Conservation (phyloP, 2,113 vertebrate genomes). For the Pantherophis guttatus region DNA sequence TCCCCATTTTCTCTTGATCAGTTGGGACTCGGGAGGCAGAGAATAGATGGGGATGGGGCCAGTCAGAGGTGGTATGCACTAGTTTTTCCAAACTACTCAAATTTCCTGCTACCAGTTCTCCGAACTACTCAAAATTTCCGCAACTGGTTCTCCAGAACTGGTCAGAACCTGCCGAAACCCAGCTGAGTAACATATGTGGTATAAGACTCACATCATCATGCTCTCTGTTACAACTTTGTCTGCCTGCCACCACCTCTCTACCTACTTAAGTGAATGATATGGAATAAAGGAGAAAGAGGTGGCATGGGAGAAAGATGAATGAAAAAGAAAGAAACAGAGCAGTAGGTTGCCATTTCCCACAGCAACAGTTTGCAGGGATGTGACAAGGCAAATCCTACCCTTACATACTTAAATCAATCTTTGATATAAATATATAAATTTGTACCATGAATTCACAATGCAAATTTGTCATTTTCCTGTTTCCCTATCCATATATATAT, state of each 20-base stretch:
- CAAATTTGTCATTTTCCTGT: not conserved
- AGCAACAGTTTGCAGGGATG: not conserved
- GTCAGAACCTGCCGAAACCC: too few species aligned
- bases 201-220: not conserved
- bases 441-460: not conserved
- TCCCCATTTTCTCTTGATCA: too few species aligned
- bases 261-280: not conserved
- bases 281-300: not conserved
- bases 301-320: not conserved
- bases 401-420: conserved; percentile 21
- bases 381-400: conserved; percentile 1
- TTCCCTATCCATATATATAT: not conserved
- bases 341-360: too few species aligned
- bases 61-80: too few species aligned
- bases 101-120: too few species aligned
- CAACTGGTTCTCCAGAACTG: too few species aligned
- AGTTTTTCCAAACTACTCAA: too few species aligned
- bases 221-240: not conserved
- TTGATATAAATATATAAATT: not conserved
- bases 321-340: not conserved
- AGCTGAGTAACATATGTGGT: not conserved
- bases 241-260: not conserved
- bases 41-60: too few species aligned
- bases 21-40: too few species aligned
- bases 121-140: too few species aligned